Percentiles rank a stretch among this genome's conserved stretches.
Conservation (phyloP, 2,888 invertebrate species). For the Rhorus exstirpatorius region DNA sequence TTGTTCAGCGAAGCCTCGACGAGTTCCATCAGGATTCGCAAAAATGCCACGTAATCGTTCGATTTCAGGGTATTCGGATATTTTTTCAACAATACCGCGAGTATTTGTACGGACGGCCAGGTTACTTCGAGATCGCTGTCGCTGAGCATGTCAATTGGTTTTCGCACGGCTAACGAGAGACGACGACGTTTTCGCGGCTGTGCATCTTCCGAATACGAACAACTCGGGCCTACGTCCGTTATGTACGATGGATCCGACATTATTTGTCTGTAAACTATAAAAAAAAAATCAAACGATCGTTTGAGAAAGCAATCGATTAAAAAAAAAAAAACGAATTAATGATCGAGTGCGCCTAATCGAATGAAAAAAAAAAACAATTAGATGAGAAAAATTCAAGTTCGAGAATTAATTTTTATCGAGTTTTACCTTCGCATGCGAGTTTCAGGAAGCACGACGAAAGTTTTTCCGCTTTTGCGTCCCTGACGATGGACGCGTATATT, state of each 20-base stretch:
- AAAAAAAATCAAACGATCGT: not conserved
- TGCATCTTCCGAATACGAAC: conserved; percentile 58
- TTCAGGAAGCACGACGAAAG: conserved; percentile 75
- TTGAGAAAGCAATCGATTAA: not conserved
- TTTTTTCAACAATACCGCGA: conserved; percentile 82
- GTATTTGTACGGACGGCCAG: conserved; percentile 85
- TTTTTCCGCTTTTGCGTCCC: conserved; percentile 78
- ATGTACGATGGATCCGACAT: conserved; percentile 70
- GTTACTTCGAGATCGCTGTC: conserved; percentile 82
- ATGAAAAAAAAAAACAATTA: not conserved
- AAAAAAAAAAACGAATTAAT: not conserved
- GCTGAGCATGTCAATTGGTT: conserved; percentile 78
- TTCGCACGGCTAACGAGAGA: conserved; percentile 75
- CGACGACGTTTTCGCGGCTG: conserved; percentile 80
- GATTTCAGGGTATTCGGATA: conserved; percentile 85
- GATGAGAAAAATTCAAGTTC: not conserved
- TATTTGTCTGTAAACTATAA: conserved; percentile 84
- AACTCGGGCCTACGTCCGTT: conserved; percentile 39
- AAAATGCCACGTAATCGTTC: conserved; percentile 82
- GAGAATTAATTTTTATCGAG: not conserved
- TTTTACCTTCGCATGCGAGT: conserved; percentile 82
- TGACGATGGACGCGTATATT: conserved; percentile 83
- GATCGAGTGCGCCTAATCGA: no score
- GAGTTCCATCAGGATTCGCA: conserved; percentile 84
- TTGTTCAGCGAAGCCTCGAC: conserved; percentile 79